Percentiles rank a stretch among this genome's conserved stretches.
Conservation (phyloP, 2,113 vertebrate genomes). For the Mesocricetus auratus region DNA sequence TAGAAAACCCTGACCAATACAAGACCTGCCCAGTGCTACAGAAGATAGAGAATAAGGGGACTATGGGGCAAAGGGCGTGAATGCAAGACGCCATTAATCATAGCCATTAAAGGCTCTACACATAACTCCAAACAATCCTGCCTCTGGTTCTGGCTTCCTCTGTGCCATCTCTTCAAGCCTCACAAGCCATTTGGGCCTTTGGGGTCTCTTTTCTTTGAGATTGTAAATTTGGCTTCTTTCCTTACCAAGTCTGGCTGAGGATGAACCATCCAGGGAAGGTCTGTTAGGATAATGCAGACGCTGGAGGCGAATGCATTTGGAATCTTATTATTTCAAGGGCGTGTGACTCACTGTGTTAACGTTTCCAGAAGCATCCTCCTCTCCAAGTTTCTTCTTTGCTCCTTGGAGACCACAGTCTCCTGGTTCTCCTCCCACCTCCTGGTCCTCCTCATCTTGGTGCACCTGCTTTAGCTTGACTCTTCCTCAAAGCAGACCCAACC, state of each 20-base stretch:
- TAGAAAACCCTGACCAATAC: not conserved
- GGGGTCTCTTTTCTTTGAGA: not conserved
- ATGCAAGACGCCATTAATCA: not conserved
- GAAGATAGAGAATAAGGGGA: not conserved
- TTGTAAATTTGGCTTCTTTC: not conserved
- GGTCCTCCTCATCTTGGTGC: not conserved
- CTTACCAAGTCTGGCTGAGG: not conserved
- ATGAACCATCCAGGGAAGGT: not conserved
- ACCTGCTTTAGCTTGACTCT: not conserved
- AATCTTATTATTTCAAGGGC: not conserved
- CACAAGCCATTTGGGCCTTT: not conserved
- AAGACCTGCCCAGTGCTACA: not conserved
- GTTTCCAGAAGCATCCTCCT: not conserved
- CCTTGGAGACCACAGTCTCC: not conserved
- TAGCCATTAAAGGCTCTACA: not conserved
- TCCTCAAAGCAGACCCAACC: not conserved
- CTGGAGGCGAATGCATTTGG: not conserved
- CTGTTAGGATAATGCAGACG: not conserved
- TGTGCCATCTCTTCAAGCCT: not conserved
- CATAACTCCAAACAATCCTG: not conserved
- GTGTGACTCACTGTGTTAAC: not conserved
- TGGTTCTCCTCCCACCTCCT: not conserved
- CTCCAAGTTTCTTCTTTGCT: not conserved
- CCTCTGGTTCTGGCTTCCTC: not conserved
- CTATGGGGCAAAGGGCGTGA: not conserved